Evolutionary conservation across 2,113 vertebrate species (phyloP), one percentile per base, ranked within the genome.

Genomic region (Pionites leucogaster): DNA sequence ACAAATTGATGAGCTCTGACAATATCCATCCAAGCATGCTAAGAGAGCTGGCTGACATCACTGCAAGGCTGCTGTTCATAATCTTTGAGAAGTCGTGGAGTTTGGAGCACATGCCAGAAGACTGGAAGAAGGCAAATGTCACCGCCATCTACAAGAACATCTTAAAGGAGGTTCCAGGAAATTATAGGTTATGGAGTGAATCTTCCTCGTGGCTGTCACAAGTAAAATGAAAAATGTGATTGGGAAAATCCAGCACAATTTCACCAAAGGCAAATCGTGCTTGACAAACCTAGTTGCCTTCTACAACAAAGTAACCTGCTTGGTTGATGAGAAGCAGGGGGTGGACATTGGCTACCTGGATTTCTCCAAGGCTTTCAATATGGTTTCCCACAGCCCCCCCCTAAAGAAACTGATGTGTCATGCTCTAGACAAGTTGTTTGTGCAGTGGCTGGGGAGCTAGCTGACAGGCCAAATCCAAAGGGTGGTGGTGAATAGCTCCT

Each of bases 251-350:
- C 52, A 59, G 71, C 17, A 57, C 13, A 11, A 23, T n/a, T 44
- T 57, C 31, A 44, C 23, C 52, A 57, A 15, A 23, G 59, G 4
- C 46, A 63, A 78, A 78, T 20, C 7, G 11, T n/a, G 12, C 13
- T 79, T 79, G 23, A 31, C 17, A 74, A 68, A 46, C 33, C 13
- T 74, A 23, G 6, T 33, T 9, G 3, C 17, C 18, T 53, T 46
- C 49, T 55, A 33, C 8, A 7, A 46, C 59, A 35, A 62, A 47
- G 24, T 17, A 53, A 42, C 37, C 24, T 79, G 29, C 47, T 42
- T 1, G 0, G 17, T 10, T 53, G 37, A 42, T 28, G 6, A 16
- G 37, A 47, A 20, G 6, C 1, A 1, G n/a, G 6, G 0, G 1
- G 17, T n/a, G 17, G 24, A n/a, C 29, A 52, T 20, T 35, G 57